Base-by-base conservation (phyloP, 2,797 vertebrate genomes). In the Poeciliopsis gracilis region DNA sequence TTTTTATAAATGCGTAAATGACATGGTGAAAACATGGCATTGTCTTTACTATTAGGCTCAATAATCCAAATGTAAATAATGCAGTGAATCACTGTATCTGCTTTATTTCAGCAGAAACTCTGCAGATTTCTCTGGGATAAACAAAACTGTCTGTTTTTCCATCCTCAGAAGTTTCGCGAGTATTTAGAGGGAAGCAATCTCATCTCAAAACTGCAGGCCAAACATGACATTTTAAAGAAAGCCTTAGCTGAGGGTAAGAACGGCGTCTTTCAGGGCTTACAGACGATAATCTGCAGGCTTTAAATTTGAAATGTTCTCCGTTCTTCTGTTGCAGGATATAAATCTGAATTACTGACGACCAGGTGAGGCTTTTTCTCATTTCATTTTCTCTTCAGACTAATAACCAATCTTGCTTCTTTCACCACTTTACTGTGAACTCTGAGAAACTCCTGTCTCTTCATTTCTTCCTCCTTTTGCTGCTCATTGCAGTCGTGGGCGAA, bases 191-290 rank as follows among this genome's bases (percentile, higher is more conserved):
- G 96, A 2, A 96, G 96, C 84, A 97, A 97, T 83, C 93, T 97
- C 57, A 97, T 97, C 49, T 96, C 97, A 82, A 98, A 98, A 86
- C 95, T 98, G 13, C 96, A 97, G 88, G 96, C 97, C 89, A 98
- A 98, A 87, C 96, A 97, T 0, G 96, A 98, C 90, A 95, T 94
- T 46, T 95, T 98, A 84, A 97, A 97, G 93, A 96, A 96, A 86
- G 96, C 96, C 51, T 95, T 97, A 79, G 96, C 96, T 9, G 96
- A 96, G 82, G 97, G 97, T 97, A 89, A 94, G 73, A 80, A 18
- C 2, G 0, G 20, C 71, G 0, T 46, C 41, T 36, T 43, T 30
- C 38, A 12, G 77, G 15, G 20, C 38, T 25, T 43, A 25, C 25
- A 67, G 9, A 25, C 8, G 1, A 2, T 67, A 15, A 75, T 46